Percentiles rank a stretch among this genome's conserved stretches.
These are phyloP conservation scores for Drosophila fuyamai DNA, from an alignment of 1,140 invertebrate species.

Conservation along the genomic window DNA sequence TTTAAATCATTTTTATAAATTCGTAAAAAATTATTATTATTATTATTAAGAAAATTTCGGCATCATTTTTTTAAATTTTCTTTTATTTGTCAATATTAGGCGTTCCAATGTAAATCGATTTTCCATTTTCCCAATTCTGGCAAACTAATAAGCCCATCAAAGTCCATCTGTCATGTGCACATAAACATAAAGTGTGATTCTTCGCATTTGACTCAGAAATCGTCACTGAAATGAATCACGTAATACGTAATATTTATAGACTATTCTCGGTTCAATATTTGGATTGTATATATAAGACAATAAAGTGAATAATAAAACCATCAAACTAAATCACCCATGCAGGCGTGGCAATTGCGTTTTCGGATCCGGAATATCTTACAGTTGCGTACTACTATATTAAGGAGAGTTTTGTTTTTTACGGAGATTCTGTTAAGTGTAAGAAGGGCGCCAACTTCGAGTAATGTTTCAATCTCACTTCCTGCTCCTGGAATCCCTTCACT, in stretches of 20 bases:
- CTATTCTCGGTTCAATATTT: conserved; percentile 29
- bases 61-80: no score
- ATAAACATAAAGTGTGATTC: conserved; percentile 10
- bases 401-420: conserved; percentile 9
- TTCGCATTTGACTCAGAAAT: background rate
- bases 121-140: background rate
- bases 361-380: background rate
- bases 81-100: no score
- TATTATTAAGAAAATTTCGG: background rate
- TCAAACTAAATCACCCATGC: conserved; percentile 30
- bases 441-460: background rate
- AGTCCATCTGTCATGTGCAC: conserved; percentile 9
- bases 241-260: conserved; percentile 16
- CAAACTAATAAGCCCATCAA: background rate
- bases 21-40: background rate
- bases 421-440: background rate
- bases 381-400: no score
- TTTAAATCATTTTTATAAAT: no score
- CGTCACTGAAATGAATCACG: conserved; percentile 23
- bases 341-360: conserved; percentile 3
- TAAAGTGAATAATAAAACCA: conserved; percentile 34
- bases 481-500: background rate
- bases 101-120: no score
- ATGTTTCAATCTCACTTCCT: conserved; percentile 10
- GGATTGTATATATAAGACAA: conserved; percentile 4